A percentile compares a stretch with the other conserved stretches of the same genome.
These are phyloP conservation scores for Phoebastria nigripes DNA, from an alignment of 2,797 vertebrate genomes.

Conservation along the genomic window DNA sequence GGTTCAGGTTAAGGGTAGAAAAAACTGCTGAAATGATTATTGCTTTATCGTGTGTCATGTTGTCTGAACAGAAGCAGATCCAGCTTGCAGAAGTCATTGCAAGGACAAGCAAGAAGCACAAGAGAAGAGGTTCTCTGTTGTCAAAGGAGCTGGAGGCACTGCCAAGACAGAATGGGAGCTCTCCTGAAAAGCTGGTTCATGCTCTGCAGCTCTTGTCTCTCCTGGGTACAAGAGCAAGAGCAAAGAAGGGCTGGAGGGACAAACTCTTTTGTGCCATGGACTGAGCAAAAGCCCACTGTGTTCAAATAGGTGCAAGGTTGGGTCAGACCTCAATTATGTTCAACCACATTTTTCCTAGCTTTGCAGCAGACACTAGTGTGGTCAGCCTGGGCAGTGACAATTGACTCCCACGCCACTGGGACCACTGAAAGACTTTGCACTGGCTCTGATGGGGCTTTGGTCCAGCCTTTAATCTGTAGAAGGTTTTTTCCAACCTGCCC, in stretches of 20 bases:
- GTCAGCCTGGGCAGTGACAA: not conserved
- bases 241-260: not conserved
- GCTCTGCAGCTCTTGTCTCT: not conserved
- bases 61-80: not conserved
- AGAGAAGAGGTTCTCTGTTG: not conserved
- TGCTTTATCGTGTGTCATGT: rapidly evolving
- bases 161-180: not conserved
- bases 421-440: not conserved
- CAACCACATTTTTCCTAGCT: not conserved
- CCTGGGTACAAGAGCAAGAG: not conserved
- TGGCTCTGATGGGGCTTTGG: not conserved
- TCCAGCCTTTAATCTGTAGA: not conserved
- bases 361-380: not conserved
- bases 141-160: not conserved
- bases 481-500: not conserved
- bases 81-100: not conserved
- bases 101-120: not conserved
- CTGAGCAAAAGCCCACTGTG: not conserved
- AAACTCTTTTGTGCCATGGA: not conserved
- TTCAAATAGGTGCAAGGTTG: not conserved
- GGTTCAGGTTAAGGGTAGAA: not conserved
- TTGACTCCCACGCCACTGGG: not conserved
- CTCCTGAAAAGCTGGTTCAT: not conserved
- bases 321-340: not conserved
- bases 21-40: not conserved